These are phyloP conservation scores for Burhinus bistriatus DNA, from an alignment of 2,113 vertebrate species.

Conservation along the genomic window DNA sequence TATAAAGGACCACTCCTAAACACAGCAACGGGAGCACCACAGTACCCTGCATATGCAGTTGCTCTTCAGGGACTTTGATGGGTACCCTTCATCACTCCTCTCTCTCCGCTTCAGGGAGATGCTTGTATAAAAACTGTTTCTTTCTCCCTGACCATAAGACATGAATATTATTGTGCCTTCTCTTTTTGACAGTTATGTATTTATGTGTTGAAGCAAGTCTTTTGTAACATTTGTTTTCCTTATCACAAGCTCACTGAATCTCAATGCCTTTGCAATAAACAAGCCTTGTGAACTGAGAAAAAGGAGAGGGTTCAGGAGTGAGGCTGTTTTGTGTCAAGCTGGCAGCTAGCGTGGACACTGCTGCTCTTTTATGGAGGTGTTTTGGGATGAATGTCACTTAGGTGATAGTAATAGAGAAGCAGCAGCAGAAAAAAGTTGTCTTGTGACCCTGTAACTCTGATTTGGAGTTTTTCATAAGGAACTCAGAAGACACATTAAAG, in stretches of 20 bases:
- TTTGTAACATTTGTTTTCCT: neutral
- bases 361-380: neutral
- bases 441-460: neutral
- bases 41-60: neutral
- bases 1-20: neutral
- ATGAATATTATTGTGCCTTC: neutral
- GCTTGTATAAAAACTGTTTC: neutral
- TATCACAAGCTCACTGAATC: neutral
- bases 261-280: neutral
- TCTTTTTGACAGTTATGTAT: neutral
- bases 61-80: neutral
- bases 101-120: neutral
- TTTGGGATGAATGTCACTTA: neutral
- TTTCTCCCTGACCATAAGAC: neutral
- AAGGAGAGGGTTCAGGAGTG: neutral
- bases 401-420: neutral
- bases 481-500: neutral
- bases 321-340: neutral
- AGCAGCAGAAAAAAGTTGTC: neutral
- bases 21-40: accelerated
- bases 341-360: neutral
- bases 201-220: neutral
- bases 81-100: neutral
- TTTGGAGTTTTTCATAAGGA: neutral
- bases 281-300: neutral